phyloP scores from a whole-genome alignment of 2,888 invertebrate genomes.

The Archaeoteleia sp. region DNA sequence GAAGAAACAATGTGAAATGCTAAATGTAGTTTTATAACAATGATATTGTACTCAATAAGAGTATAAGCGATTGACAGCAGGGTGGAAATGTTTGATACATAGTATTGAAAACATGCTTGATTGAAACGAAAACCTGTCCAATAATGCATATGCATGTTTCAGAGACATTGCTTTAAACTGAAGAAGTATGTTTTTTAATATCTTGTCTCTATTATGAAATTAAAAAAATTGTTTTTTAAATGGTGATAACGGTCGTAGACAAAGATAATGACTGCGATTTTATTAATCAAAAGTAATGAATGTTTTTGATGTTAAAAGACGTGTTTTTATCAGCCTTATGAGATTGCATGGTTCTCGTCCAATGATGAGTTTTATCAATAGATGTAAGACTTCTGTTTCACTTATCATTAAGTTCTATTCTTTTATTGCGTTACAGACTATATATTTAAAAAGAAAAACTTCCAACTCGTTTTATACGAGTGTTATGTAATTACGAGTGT shows the following conservation, averaged over 20 bases:
- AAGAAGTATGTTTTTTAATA: slow-evolving; percentile 33
- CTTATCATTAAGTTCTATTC: too few relatives aligned
- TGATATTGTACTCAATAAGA: slow-evolving; percentile 12
- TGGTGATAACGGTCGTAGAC: too few relatives aligned
- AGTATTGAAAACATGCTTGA: slow-evolving; percentile 15
- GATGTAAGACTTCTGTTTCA: too few relatives aligned
- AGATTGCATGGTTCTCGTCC: too few relatives aligned
- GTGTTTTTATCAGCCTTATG: too few relatives aligned
- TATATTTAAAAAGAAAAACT: slow-evolving; percentile 26
- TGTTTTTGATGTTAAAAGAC: too few relatives aligned
- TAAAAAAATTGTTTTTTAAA: too few relatives aligned
- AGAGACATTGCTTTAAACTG: slow-evolving; percentile 15
- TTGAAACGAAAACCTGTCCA: slow-evolving; percentile 7
- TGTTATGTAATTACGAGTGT: slow-evolving; percentile 43
- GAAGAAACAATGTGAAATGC: slow-evolving; percentile 31
- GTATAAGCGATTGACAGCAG: slow-evolving; percentile 17
- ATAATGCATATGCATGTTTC: slow-evolving; percentile 20
- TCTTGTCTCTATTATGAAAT: too few relatives aligned
- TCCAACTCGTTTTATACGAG: slow-evolving; percentile 38
- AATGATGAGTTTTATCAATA: too few relatives aligned
- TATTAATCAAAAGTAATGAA: too few relatives aligned
- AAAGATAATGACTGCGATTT: too few relatives aligned
- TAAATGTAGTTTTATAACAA: slow-evolving; percentile 44
- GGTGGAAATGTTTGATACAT: slow-evolving; percentile 23
- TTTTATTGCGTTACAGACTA: slow-evolving; percentile 44